Conservation (phyloP, 1,140 invertebrate species). For the Colletes gigas region DNA sequence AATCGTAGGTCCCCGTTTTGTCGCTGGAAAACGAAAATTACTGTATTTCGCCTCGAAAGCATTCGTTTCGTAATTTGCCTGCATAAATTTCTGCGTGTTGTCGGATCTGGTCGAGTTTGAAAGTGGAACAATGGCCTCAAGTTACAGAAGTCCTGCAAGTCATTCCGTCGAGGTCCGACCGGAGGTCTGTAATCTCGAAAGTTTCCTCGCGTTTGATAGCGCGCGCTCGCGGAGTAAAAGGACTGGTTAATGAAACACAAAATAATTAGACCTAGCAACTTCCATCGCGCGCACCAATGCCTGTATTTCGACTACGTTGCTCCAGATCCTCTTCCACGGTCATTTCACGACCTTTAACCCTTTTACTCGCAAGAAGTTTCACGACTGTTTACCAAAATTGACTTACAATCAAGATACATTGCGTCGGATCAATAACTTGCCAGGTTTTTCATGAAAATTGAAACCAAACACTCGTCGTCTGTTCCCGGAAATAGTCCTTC, state of each 20-base stretch:
- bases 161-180: neutral
- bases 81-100: neutral
- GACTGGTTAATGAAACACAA: conserved; percentile 42
- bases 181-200: conserved; percentile 25
- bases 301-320: conserved; percentile 27
- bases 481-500: too few relatives aligned
- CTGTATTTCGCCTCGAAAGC: too few relatives aligned
- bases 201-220: conserved; percentile 1
- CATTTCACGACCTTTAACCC: neutral
- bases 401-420: too few relatives aligned
- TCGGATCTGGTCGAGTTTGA: neutral
- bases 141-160: conserved; percentile 23
- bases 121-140: conserved; percentile 3
- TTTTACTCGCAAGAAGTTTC: too few relatives aligned
- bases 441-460: too few relatives aligned
- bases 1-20: too few relatives aligned
- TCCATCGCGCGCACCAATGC: conserved; percentile 1
- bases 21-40: too few relatives aligned
- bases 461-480: too few relatives aligned
- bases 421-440: too few relatives aligned
- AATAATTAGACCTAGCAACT: conserved; percentile 38
- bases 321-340: conserved; percentile 16
- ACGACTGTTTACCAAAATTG: too few relatives aligned
- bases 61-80: too few relatives aligned
- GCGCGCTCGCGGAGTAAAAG: conserved; percentile 19